Conservation (phyloP, 2,888 invertebrate species). For the Drosophila greeni region DNA sequence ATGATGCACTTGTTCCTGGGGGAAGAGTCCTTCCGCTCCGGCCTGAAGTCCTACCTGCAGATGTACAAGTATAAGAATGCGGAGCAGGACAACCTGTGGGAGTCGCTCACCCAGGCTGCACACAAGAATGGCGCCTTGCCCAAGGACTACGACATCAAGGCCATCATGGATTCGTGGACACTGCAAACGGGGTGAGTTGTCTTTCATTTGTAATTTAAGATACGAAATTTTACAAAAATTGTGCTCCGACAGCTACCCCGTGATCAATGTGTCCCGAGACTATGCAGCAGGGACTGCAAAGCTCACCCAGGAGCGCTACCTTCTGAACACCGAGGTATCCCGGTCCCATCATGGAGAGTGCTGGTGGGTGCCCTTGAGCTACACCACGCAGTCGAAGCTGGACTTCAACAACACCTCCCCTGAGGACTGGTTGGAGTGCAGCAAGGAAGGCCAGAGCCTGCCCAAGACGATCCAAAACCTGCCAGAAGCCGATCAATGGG, state of each 20-base stretch:
- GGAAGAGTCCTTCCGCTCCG: constrained; percentile 83
- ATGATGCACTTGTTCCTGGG: constrained; percentile 96
- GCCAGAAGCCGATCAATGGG: constrained; percentile 81
- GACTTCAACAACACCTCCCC: constrained; percentile 81
- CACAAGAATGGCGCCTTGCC: constrained; percentile 80
- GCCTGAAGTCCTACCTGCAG: constrained; percentile 83
- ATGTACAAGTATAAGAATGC: constrained; percentile 85
- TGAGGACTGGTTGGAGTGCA: constrained; percentile 81
- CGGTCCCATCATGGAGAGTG: constrained; percentile 68
- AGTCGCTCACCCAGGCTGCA: constrained; percentile 82
- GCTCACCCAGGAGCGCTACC: constrained; percentile 81
- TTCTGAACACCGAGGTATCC: constrained; percentile 70
- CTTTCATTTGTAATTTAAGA: constrained; percentile 78
- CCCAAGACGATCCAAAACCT: constrained; percentile 74
- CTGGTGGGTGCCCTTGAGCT: constrained; percentile 84
- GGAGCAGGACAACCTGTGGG: constrained; percentile 91
- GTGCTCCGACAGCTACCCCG: constrained; percentile 81
- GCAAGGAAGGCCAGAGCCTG: constrained; percentile 47
- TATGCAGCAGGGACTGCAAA: constrained; percentile 81
- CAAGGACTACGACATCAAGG: constrained; percentile 82
- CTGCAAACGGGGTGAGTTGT: constrained; percentile 87
- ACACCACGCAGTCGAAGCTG: constrained; percentile 79
- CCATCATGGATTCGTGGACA: constrained; percentile 92
- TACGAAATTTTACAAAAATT: too few relatives aligned
- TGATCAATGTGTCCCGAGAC: constrained; percentile 83